Evolutionary conservation across 2,888 invertebrate genomes (phyloP).

Genomic region (Loripinus fragilis): DNA sequence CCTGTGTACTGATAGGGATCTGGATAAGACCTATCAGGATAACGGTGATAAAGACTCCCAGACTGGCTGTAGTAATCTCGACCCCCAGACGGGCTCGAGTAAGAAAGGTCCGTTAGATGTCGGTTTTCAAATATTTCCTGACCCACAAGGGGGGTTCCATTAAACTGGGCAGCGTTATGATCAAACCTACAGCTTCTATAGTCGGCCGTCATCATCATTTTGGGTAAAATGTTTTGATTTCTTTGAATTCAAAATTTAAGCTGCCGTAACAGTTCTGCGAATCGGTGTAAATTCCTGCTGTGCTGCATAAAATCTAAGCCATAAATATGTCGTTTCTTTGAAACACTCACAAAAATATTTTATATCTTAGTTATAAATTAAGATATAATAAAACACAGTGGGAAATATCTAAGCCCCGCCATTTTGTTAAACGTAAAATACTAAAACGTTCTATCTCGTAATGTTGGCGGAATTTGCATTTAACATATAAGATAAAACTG

Average conservation of each 20-base stretch:
- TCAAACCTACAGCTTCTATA: constrained; percentile 81
- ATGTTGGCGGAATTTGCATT: no score
- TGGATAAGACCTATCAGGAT: constrained; percentile 52
- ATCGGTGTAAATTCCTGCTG: not conserved
- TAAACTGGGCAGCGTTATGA: constrained; percentile 57
- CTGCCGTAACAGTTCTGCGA: not conserved
- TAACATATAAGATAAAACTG: no score
- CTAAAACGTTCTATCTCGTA: not conserved
- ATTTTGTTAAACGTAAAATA: not conserved
- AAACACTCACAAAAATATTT: not conserved
- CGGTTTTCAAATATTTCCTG: constrained; percentile 73
- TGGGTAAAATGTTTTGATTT: not conserved
- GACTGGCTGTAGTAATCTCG: constrained; percentile 67
- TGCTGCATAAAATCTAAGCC: not conserved
- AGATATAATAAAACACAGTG: constrained; percentile 8
- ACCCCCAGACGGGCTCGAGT: constrained; percentile 64
- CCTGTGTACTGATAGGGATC: constrained; percentile 66
- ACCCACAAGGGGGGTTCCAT: constrained; percentile 43
- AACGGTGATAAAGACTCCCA: constrained; percentile 61
- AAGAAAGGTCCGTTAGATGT: constrained; percentile 77
- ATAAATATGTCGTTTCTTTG: constrained; percentile 22
- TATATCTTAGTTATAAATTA: constrained; percentile 15
- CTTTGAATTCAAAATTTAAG: constrained; percentile 11
- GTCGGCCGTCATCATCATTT: constrained; percentile 81
- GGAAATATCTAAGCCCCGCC: not conserved